These are phyloP conservation scores for Lamellibrachia luymesi DNA, from an alignment of 1,140 invertebrate species.

Conservation along the genomic window DNA sequence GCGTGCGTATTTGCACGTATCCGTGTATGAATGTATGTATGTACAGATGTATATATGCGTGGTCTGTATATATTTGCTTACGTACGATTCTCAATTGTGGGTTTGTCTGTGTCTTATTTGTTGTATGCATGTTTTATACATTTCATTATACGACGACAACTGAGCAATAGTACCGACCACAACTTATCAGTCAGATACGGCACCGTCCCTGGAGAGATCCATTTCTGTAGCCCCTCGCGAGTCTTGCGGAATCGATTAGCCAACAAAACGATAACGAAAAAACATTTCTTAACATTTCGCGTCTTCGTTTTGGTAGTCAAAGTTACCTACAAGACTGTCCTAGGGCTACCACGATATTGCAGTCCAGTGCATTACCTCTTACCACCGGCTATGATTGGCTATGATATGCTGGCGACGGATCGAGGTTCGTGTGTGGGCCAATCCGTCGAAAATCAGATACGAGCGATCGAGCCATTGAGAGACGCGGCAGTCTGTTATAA, in stretches of 20 bases:
- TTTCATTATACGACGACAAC: too few relatives aligned
- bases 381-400: neutral
- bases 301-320: neutral
- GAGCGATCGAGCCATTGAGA: neutral
- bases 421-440: neutral
- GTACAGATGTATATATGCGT: neutral
- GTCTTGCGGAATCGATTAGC: neutral
- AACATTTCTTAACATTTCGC: neutral
- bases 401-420: neutral
- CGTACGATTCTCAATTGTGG: too few relatives aligned
- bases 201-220: neutral
- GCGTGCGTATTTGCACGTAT: slow-evolving; percentile 15
- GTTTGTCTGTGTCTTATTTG: neutral
- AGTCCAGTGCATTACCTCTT: too few relatives aligned
- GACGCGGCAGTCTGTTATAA: neutral
- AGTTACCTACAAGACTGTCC: neutral
- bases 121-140: too few relatives aligned
- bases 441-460: neutral
- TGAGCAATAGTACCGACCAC: too few relatives aligned
- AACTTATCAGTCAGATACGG: neutral
- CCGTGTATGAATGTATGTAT: neutral
- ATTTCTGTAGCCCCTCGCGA: neutral
- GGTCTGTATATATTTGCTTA: neutral
- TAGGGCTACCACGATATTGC: neutral
- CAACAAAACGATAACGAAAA: neutral